Conservation (phyloP, 2,888 invertebrate genomes). For the Tipula vernalis region DNA sequence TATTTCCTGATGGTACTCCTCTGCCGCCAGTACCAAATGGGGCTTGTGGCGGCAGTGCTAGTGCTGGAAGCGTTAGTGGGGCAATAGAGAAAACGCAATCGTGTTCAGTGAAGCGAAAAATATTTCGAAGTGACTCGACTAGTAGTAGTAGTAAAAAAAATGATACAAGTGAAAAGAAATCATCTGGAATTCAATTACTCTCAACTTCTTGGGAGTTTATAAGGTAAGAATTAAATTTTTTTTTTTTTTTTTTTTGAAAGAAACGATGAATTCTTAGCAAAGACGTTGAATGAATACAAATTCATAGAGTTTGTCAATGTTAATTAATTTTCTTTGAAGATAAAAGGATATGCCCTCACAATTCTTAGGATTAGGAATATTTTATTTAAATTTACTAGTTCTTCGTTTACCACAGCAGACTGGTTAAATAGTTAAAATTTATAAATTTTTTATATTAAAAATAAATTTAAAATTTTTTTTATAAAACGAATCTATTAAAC, state of each 20-base stretch:
- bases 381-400: too few relatives aligned
- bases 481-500: too few relatives aligned
- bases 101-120: conserved; percentile 5
- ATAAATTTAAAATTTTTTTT: too few relatives aligned
- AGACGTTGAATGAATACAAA: too few relatives aligned
- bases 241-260: neutral
- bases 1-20: neutral
- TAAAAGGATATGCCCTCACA: too few relatives aligned
- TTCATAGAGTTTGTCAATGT: too few relatives aligned
- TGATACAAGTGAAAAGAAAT: conserved; percentile 6
- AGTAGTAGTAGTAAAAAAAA: neutral
- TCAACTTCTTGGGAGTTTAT: conserved; percentile 5
- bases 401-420: too few relatives aligned
- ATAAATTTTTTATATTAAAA: too few relatives aligned
- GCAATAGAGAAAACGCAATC: neutral
- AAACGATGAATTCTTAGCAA: too few relatives aligned
- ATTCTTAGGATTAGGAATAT: too few relatives aligned
- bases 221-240: neutral
- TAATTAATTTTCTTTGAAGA: too few relatives aligned
- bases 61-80: neutral
- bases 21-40: neutral
- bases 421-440: too few relatives aligned
- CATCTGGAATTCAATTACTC: neutral
- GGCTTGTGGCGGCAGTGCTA: neutral
- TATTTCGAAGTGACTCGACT: neutral